phyloP scores from a whole-genome alignment of 2,888 invertebrate species.

The Pachymerium ferrugineum region DNA sequence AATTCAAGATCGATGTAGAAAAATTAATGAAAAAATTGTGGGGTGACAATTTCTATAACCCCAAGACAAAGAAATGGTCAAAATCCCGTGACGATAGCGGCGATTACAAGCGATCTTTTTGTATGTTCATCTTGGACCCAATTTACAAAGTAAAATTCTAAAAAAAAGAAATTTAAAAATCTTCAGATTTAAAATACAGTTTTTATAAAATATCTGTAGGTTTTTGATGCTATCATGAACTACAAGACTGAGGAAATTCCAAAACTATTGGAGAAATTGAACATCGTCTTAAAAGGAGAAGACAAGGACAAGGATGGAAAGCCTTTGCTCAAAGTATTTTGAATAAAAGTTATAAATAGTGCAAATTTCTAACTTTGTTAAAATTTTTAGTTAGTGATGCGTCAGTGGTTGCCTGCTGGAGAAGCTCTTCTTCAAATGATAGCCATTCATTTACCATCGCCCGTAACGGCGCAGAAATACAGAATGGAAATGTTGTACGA shows the following conservation, averaged over 20 bases:
- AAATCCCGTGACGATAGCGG: conserved; percentile 70
- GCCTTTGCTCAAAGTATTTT: conserved; percentile 71
- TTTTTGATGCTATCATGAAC: conserved; percentile 80
- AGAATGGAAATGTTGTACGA: conserved; percentile 99
- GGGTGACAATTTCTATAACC: conserved; percentile 99
- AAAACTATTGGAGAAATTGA: conserved; percentile 79
- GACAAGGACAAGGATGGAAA: conserved; percentile 97
- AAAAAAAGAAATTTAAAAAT: background rate
- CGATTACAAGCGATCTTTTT: conserved; percentile 97
- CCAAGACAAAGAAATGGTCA: conserved; percentile 96
- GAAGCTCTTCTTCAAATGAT: conserved; percentile 99
- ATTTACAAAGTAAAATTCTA: conserved; percentile 77
- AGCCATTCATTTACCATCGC: conserved; percentile 98
- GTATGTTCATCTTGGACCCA: conserved; percentile 97
- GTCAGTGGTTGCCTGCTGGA: conserved; percentile 98
- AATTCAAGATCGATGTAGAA: conserved; percentile 94
- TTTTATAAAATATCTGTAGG: conserved; percentile 47
- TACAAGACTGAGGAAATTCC: conserved; percentile 92
- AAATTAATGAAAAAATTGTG: conserved; percentile 92
- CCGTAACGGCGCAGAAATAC: conserved; percentile 97
- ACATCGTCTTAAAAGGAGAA: conserved; percentile 85
- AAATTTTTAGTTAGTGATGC: conserved; percentile 79
- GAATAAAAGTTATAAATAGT: background rate
- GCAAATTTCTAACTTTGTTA: background rate
- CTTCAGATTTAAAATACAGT: background rate